phyloP scores from a whole-genome alignment of 2,888 invertebrate species.

The Dynastes maya region DNA sequence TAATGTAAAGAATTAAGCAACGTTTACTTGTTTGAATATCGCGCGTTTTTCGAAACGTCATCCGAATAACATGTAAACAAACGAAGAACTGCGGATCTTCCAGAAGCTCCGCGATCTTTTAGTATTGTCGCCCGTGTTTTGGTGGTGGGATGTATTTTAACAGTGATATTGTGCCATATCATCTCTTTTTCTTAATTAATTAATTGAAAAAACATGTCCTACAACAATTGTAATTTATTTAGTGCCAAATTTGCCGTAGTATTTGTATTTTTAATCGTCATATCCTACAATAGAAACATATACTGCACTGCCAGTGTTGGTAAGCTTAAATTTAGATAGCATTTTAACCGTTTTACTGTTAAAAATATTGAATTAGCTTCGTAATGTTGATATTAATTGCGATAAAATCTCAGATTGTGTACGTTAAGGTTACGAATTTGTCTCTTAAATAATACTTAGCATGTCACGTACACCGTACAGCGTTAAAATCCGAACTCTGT shows the following conservation, averaged over 20 bases:
- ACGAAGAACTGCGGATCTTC: slow-evolving; percentile 21
- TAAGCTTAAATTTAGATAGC: neutral
- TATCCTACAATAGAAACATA: neutral
- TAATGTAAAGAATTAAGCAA: neutral
- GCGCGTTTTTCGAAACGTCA: slow-evolving; percentile 16
- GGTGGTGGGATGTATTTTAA: neutral
- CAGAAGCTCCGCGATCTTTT: neutral
- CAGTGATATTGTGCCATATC: slow-evolving; percentile 11
- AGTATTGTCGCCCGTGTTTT: neutral
- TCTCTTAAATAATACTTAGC: neutral
- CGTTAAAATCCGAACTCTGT: neutral
- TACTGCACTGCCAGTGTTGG: slow-evolving; percentile 4
- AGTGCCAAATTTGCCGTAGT: slow-evolving; percentile 12
- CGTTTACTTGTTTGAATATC: neutral
- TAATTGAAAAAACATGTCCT: slow-evolving; percentile 20
- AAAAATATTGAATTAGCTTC: too few relatives aligned
- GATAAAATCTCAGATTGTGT: too few relatives aligned
- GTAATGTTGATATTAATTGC: too few relatives aligned
- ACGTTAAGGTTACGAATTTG: too few relatives aligned
- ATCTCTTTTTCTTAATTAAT: neutral
- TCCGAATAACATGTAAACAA: slow-evolving; percentile 13
- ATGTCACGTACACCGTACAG: slow-evolving; percentile 33
- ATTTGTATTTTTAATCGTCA: neutral
- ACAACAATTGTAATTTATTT: slow-evolving; percentile 2
- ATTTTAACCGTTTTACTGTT: too few relatives aligned